phyloP scores from a whole-genome alignment of 2,797 vertebrate species.

The Chelmon rostratus region DNA sequence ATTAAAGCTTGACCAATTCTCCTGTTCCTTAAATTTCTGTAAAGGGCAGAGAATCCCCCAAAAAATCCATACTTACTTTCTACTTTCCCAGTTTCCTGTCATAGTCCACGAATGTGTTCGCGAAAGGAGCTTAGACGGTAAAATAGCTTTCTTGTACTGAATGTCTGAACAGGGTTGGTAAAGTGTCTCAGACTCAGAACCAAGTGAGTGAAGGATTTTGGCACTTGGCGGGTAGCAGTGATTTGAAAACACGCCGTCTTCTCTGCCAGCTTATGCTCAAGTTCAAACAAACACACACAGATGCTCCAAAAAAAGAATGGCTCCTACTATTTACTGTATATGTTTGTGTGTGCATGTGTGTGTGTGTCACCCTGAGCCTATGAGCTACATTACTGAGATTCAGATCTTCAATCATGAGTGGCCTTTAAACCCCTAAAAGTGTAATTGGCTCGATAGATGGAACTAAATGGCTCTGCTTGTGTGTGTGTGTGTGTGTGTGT shows the following conservation, averaged over 20 bases:
- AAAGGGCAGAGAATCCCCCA: conserved; percentile 20
- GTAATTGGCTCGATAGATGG: conserved; percentile 16
- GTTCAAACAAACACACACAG: conserved; percentile 42
- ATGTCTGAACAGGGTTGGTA: conserved; percentile 22
- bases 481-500: conserved; percentile 11
- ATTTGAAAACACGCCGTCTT: conserved; percentile 33
- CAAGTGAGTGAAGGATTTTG: conserved; percentile 57
- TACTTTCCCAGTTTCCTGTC: conserved; percentile 9
- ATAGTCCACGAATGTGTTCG: conserved; percentile 23
- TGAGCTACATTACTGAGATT: conserved; percentile 52
- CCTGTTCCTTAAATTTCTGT: not conserved
- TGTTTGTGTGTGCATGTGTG: not conserved
- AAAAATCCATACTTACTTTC: not conserved
- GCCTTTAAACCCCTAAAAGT: conserved; percentile 31
- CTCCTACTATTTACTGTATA: conserved; percentile 45
- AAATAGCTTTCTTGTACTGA: conserved; percentile 23
- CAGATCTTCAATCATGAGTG: conserved; percentile 19
- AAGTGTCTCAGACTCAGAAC: conserved; percentile 25
- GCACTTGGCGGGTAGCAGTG: conserved; percentile 42
- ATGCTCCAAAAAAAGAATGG: conserved; percentile 25
- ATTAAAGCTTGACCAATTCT: conserved; percentile 24
- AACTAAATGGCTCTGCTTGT: conserved; percentile 23
- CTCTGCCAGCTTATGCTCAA: conserved; percentile 47
- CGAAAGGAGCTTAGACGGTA: conserved; percentile 13
- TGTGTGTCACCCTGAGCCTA: conserved; percentile 59